Evolutionary conservation across 1,140 invertebrate species (phyloP).

Genomic region (Dendroctonus ponderosae): DNA sequence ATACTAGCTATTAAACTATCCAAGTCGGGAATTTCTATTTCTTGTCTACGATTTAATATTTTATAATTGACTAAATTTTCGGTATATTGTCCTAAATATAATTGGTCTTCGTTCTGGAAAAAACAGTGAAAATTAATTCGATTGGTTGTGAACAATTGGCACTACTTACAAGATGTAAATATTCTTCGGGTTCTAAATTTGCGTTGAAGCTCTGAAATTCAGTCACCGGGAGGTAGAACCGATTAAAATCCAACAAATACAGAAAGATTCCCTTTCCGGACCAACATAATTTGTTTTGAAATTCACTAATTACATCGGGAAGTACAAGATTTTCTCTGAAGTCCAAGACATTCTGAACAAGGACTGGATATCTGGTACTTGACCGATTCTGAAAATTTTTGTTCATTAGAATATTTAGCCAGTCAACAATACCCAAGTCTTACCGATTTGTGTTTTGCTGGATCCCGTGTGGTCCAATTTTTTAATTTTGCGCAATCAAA

Average conservation of each 20-base stretch:
- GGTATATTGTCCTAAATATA: not conserved
- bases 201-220: conserved; percentile 1
- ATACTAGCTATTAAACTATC: not conserved
- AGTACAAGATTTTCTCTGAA: conserved; percentile 12
- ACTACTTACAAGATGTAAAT: conserved; percentile 13
- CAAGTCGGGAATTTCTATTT: not conserved
- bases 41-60: not conserved
- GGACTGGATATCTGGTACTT: too few species aligned
- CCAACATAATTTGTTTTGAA: conserved; percentile 19
- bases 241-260: not conserved
- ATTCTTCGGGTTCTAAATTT: not conserved
- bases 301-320: not conserved
- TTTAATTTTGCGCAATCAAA: too few species aligned
- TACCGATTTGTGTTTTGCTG: too few species aligned
- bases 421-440: too few species aligned
- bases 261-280: conserved; percentile 7
- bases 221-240: conserved; percentile 14
- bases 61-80: not conserved
- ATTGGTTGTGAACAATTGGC: too few species aligned
- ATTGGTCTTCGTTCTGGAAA: not conserved
- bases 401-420: too few species aligned
- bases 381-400: too few species aligned
- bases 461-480: too few species aligned
- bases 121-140: too few species aligned
- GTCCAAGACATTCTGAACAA: not conserved